phyloP scores from a whole-genome alignment of 1,140 invertebrate genomes.

The Paramacrobiotus metropolitanus region DNA sequence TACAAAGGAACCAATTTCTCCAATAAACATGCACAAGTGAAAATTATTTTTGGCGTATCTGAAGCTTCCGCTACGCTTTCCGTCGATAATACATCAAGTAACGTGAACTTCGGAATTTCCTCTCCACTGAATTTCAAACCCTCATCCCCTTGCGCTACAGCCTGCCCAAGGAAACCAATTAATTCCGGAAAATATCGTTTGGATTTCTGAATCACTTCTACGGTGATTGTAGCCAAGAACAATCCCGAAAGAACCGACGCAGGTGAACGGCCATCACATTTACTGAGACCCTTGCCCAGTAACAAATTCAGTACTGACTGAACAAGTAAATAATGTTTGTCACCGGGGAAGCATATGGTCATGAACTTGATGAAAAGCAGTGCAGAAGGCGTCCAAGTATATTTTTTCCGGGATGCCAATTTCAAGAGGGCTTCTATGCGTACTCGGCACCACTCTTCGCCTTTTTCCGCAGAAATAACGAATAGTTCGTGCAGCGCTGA shows the following conservation, averaged over 20 bases:
- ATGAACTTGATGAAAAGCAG: constrained; percentile 14
- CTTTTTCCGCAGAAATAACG: background rate
- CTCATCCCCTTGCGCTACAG: constrained; percentile 13
- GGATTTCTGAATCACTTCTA: constrained; percentile 26
- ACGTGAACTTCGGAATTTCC: no score
- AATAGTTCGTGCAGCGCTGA: background rate
- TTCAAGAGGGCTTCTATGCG: background rate
- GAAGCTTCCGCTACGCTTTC: constrained; percentile 7
- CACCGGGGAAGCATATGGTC: constrained; percentile 8
- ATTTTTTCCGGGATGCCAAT: background rate
- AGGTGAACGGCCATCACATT: background rate
- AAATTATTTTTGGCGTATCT: no score
- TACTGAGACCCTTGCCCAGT: background rate
- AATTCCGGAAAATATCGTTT: constrained; percentile 51
- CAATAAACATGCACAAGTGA: no score
- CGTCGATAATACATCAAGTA: no score
- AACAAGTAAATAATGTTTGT: background rate
- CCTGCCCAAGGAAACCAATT: constrained; percentile 41
- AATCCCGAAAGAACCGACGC: background rate
- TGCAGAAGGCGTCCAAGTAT: background rate
- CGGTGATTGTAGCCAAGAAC: background rate
- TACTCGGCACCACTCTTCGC: background rate
- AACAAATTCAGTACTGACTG: background rate
- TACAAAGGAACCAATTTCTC: constrained; percentile 12
- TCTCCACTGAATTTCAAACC: background rate